A percentile compares a stretch with the other conserved stretches of the same genome.
These are phyloP conservation scores for Euplagia quadripunctaria DNA, from an alignment of 2,888 invertebrate genomes.

Conservation along the genomic window DNA sequence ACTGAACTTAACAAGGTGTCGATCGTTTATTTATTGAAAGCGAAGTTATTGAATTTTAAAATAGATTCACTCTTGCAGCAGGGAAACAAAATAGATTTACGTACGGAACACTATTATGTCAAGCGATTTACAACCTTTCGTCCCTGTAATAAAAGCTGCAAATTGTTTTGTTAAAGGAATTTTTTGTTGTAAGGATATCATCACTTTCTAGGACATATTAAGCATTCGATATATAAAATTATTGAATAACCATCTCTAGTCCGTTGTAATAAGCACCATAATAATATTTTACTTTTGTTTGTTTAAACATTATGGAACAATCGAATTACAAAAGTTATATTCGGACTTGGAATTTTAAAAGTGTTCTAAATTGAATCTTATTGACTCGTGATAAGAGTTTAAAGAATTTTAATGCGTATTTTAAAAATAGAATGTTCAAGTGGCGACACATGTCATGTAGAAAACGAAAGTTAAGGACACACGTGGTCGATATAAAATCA, in stretches of 20 bases:
- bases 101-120: neutral
- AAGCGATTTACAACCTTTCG: conserved; percentile 19
- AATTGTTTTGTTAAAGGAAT: neutral
- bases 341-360: neutral
- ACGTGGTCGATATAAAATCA: conserved; percentile 36
- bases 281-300: conserved; percentile 17
- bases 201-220: conserved; percentile 34
- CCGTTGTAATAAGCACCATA: conserved; percentile 18
- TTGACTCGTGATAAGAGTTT: neutral
- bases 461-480: conserved; percentile 47
- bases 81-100: conserved; percentile 19
- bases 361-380: conserved; percentile 24
- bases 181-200: conserved; percentile 13
- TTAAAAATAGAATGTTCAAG: conserved; percentile 15
- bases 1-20: conserved; percentile 70
- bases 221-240: conserved; percentile 21
- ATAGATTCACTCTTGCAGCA: conserved; percentile 58
- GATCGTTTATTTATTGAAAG: conserved; percentile 75
- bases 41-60: conserved; percentile 77
- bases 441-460: conserved; percentile 48
- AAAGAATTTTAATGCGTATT: neutral
- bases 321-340: neutral
- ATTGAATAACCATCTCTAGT: conserved; percentile 47
- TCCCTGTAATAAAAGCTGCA: conserved; percentile 11
- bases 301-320: conserved; percentile 23